A percentile compares a stretch with the other conserved stretches of the same genome.
These are phyloP conservation scores for Solea solea DNA, from an alignment of 2,113 vertebrate species.

Conservation along the genomic window DNA sequence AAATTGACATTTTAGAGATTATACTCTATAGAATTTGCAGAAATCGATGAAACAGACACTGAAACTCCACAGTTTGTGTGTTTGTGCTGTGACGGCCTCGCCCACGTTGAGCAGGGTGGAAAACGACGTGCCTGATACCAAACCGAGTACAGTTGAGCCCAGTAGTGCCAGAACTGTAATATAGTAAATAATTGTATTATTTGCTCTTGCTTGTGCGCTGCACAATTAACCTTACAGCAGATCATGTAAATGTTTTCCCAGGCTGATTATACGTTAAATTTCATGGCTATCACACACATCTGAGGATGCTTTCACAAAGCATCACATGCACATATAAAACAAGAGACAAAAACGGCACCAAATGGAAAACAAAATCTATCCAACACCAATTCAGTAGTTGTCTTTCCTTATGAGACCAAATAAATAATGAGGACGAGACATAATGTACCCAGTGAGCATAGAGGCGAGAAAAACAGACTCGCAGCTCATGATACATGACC, in stretches of 20 bases:
- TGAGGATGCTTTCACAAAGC: background rate
- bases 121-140: too few species aligned
- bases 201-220: too few species aligned
- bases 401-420: slow-evolving; percentile 35
- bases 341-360: background rate
- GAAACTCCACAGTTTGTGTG: too few species aligned
- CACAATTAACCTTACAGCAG: background rate
- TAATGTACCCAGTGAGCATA: background rate
- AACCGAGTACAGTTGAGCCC: too few species aligned
- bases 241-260: background rate
- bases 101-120: too few species aligned
- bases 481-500: background rate
- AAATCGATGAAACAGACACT: too few species aligned
- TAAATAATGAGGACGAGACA: slow-evolving; percentile 27
- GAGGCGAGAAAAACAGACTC: background rate
- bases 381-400: slow-evolving; percentile 27
- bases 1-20: too few species aligned
- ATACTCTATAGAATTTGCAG: too few species aligned
- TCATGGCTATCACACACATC: background rate
- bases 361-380: slow-evolving; percentile 6
- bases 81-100: too few species aligned
- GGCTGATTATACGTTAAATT: too few species aligned
- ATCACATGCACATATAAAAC: background rate
- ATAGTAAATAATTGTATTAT: too few species aligned
- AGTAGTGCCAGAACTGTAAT: too few species aligned